These are phyloP conservation scores for Geophilus truncorum DNA, from an alignment of 2,888 invertebrate genomes.

Conservation along the genomic window DNA sequence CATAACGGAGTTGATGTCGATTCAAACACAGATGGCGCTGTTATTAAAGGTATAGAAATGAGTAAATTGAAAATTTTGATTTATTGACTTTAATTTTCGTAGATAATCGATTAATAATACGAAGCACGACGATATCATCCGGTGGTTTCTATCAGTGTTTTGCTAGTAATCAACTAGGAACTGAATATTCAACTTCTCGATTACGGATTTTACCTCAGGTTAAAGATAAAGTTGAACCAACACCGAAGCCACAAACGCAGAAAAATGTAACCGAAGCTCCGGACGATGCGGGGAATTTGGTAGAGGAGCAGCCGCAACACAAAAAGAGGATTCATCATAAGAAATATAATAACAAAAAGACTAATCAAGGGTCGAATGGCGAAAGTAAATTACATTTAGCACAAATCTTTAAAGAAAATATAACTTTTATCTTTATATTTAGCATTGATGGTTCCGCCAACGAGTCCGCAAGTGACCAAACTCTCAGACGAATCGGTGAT, in stretches of 20 bases:
- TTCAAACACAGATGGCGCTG: background rate
- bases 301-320: background rate
- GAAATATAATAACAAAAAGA: background rate
- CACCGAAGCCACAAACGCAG: background rate
- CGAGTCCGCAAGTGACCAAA: slow-evolving; percentile 77
- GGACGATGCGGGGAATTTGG: background rate
- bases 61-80: too few species aligned
- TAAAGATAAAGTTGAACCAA: background rate
- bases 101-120: slow-evolving; percentile 59
- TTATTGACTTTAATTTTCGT: too few species aligned
- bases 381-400: background rate
- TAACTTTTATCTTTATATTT: slow-evolving; percentile 37
- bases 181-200: slow-evolving; percentile 59
- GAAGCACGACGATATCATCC: slow-evolving; percentile 70
- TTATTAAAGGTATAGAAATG: slow-evolving; percentile 32
- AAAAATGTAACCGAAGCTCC: background rate
- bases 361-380: background rate
- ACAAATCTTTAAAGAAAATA: background rate
- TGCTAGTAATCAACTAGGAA: slow-evolving; percentile 71
- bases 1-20: slow-evolving; percentile 64
- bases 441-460: slow-evolving; percentile 78
- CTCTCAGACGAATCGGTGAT: slow-evolving; percentile 85
- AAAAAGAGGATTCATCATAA: background rate
- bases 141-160: slow-evolving; percentile 89
- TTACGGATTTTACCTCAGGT: slow-evolving; percentile 65